Evolutionary conservation across 2,113 vertebrate genomes (phyloP).

Genomic region (Rhea americana): DNA sequence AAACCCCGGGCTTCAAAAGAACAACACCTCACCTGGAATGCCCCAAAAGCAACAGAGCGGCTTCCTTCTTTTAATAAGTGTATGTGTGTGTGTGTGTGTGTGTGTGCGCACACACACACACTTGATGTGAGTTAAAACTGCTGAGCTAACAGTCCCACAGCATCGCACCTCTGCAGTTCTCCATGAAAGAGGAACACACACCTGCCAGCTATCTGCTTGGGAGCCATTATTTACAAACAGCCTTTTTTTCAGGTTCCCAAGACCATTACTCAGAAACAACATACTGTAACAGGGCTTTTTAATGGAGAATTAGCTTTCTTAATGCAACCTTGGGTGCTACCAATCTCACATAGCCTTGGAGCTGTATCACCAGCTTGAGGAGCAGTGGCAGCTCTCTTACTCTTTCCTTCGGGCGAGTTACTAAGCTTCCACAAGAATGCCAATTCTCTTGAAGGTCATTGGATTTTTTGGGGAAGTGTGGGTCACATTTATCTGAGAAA

Average conservation of each 20-base stretch:
- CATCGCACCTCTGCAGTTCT: background rate
- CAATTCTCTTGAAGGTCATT: background rate
- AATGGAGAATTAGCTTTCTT: background rate
- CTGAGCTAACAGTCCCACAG: slow-evolving; percentile 1
- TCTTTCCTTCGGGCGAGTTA: slow-evolving; percentile 28
- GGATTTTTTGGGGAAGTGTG: background rate
- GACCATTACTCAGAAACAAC: background rate
- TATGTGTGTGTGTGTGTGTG: background rate
- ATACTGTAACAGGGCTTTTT: fast-evolving
- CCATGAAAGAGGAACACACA: fast-evolving
- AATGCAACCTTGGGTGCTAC: fast-evolving
- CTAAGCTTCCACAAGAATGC: background rate
- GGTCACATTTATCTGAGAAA: background rate
- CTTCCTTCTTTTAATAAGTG: slow-evolving; percentile 6
- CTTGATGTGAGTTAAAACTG: background rate
- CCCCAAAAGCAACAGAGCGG: background rate
- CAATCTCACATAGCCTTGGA: background rate
- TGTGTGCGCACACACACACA: no score
- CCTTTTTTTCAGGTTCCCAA: background rate
- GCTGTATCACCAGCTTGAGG: background rate
- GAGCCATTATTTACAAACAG: background rate
- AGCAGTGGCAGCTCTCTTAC: background rate
- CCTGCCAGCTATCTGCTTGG: fast-evolving
- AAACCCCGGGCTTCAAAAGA: slow-evolving; percentile 39
- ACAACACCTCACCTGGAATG: background rate